Evolutionary conservation across 2,797 vertebrate genomes (phyloP).

Genomic region (Orestias chungarensis): DNA sequence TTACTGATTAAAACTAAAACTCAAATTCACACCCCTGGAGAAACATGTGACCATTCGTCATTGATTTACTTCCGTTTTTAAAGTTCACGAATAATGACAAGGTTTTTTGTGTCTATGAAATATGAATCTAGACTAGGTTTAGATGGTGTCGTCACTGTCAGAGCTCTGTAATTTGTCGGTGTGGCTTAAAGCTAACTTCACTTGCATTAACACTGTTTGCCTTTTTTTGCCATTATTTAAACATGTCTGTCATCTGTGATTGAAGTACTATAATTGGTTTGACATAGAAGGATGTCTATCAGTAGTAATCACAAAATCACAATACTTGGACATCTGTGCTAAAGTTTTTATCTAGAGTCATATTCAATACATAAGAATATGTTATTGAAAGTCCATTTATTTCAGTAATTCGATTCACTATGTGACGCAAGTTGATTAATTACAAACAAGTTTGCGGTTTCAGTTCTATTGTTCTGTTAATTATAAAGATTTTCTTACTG

Average conservation of each 20-base stretch:
- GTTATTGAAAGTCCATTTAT: background rate
- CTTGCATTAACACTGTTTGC: slow-evolving; percentile 34
- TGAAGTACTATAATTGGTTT: slow-evolving; percentile 14
- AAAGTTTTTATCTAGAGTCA: background rate
- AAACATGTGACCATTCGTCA: background rate
- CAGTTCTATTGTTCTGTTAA: background rate
- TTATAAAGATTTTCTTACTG: background rate
- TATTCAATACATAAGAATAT: background rate
- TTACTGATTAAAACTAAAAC: slow-evolving; percentile 9
- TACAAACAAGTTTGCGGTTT: background rate
- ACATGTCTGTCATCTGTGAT: slow-evolving; percentile 19
- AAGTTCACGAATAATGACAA: slow-evolving; percentile 23
- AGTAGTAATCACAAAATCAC: background rate
- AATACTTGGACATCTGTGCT: background rate
- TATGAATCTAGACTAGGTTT: background rate
- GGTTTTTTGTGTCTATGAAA: slow-evolving; percentile 40
- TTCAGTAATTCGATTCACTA: background rate
- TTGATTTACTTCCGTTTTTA: slow-evolving; percentile 12
- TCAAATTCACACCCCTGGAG: slow-evolving; percentile 14
- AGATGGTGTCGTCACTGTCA: slow-evolving; percentile 36
- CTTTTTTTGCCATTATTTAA: slow-evolving; percentile 15
- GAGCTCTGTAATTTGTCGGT: slow-evolving; percentile 27
- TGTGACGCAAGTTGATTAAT: background rate
- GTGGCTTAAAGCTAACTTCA: slow-evolving; percentile 18
- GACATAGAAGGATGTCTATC: background rate